Base-by-base conservation (phyloP, 2,113 vertebrate genomes). In the Bos javanicus region DNA sequence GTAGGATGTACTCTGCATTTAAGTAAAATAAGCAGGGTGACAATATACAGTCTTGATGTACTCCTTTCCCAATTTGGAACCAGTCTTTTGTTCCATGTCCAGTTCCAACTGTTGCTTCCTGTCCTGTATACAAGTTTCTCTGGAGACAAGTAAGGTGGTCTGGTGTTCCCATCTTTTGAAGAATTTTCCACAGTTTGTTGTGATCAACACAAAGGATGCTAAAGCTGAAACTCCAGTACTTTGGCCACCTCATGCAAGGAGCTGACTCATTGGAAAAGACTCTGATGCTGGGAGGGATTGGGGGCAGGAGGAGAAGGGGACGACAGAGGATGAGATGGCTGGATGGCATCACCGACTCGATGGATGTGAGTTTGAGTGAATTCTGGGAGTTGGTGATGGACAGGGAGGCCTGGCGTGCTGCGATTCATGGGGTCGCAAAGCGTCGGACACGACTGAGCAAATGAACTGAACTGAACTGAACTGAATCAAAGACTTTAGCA, bases 361-460 rank as follows among this genome's bases (percentile, higher is more conserved):
- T 62, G 59, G 23, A 62, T 13, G 6, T 62, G 59, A 30, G 13
- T 30, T 6, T 62, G 59, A 62, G 59, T 62, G 6, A 62, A 62
- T 26, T 62, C 28, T 13, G 14, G 28, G 28, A 15, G 59, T 62
- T 62, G 59, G 59, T 62, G 26, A 62, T 62, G 28, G 59, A 62
- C 59, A 62, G 59, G 59, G 28, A 62, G 59, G 28, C 59, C 28
- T 30, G 59, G 28, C 6, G 0, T 30, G 28, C 13, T 62, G 26
- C 1, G 13, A 30, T 30, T 62, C 59, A 7, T 5, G 11, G 59
- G 28, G 28, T 62, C 0, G 6, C 28, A 62, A 14, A 60, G 28
- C 14, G 5, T 60, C 1, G 6, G 13, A 62, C 59, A 62, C 1
- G 1, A 15, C 28, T 14, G 59, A 30, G 5, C 1, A 12, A 60